These are phyloP conservation scores for Coregonus clupeaformis DNA, from an alignment of 2,113 vertebrate genomes.

Conservation along the genomic window DNA sequence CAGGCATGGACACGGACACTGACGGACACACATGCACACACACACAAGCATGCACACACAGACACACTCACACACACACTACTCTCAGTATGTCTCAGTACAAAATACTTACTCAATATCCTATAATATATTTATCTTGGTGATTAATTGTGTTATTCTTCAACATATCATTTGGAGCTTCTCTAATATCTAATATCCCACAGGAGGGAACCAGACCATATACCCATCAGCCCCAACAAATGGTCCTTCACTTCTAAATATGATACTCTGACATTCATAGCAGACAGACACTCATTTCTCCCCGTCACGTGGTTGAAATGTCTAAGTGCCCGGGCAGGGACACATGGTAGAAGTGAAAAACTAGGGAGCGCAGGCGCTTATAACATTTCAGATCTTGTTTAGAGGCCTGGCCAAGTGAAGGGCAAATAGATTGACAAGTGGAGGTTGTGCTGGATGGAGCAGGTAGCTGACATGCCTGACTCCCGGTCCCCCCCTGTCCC, in stretches of 20 bases:
- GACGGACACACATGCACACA: slow-evolving; percentile 39
- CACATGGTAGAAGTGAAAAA: slow-evolving; percentile 59
- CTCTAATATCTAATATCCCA: slow-evolving; percentile 42
- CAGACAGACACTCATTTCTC: slow-evolving; percentile 71
- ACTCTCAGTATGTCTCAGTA: slow-evolving; percentile 46
- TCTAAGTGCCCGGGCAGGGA: slow-evolving; percentile 67
- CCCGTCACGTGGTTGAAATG: slow-evolving; percentile 64
- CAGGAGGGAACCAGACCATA: slow-evolving; percentile 52
- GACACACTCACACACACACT: slow-evolving; percentile 38
- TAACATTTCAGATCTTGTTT: slow-evolving; percentile 79
- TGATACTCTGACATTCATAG: slow-evolving; percentile 53
- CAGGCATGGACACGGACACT: too few species aligned
- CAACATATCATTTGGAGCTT: slow-evolving; percentile 38
- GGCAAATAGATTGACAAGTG: slow-evolving; percentile 77
- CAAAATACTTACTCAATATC: too few species aligned
- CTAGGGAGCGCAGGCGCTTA: slow-evolving; percentile 65
- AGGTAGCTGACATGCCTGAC: slow-evolving; percentile 77
- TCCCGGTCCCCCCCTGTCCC: slow-evolving; percentile 29
- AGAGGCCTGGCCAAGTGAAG: slow-evolving; percentile 58
- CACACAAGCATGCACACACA: slow-evolving; percentile 2
- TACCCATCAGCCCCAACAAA: slow-evolving; percentile 55
- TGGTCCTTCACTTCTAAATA: slow-evolving; percentile 69
- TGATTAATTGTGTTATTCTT: slow-evolving; percentile 59
- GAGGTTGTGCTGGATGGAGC: slow-evolving; percentile 66
- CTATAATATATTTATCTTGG: slow-evolving; percentile 24